A percentile compares a stretch with the other conserved stretches of the same genome.
Conservation (phyloP, 2,113 vertebrate species). For the Neomonachus schauinslandi region DNA sequence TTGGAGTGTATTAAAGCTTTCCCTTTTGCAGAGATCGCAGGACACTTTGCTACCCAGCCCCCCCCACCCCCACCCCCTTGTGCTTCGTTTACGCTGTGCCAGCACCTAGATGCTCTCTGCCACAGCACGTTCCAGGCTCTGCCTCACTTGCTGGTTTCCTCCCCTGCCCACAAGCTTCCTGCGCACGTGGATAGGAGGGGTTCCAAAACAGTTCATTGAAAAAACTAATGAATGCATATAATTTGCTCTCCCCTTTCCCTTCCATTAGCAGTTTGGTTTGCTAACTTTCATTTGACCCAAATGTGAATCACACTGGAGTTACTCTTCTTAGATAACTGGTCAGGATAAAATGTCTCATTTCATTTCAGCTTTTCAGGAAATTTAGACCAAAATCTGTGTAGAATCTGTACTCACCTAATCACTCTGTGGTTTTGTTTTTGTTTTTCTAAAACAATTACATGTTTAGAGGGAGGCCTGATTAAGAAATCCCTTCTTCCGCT, state of each 20-base stretch:
- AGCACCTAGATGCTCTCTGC: background rate
- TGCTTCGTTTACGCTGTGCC: background rate
- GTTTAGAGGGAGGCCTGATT: background rate
- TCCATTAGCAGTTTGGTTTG: background rate
- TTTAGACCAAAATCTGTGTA: background rate
- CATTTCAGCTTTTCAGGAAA: constrained; percentile 2
- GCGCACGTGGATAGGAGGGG: background rate
- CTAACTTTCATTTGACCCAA: constrained; percentile 23
- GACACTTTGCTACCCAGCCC: background rate
- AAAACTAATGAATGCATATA: background rate
- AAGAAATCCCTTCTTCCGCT: background rate
- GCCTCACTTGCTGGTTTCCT: background rate
- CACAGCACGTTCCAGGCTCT: fast-evolving
- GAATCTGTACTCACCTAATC: background rate
- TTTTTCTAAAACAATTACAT: background rate
- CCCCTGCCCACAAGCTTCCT: too few species aligned
- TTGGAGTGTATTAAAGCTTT: background rate
- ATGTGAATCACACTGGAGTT: background rate
- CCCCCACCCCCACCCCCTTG: too few species aligned
- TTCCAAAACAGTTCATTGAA: background rate
- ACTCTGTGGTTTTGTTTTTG: background rate
- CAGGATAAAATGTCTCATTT: background rate
- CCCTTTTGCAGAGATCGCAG: background rate
- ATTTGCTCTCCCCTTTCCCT: background rate
- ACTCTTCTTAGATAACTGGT: background rate